These are phyloP conservation scores for Megaleporinus macrocephalus DNA, from an alignment of 2,113 vertebrate genomes.

Conservation along the genomic window DNA sequence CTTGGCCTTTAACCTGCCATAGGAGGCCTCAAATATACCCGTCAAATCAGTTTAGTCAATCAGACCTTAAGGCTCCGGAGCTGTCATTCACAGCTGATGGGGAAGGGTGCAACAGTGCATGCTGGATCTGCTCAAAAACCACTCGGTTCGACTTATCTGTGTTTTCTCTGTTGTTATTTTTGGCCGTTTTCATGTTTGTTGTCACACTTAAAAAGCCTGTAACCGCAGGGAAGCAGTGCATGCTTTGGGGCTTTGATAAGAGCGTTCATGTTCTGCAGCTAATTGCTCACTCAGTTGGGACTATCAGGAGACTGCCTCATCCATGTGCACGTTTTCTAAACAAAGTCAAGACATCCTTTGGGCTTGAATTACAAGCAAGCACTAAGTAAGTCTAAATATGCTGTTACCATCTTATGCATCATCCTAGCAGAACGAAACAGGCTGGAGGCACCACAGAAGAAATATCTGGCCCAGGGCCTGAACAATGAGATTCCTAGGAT, in stretches of 20 bases:
- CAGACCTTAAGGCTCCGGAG: neutral
- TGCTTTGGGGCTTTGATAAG: neutral
- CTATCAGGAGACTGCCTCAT: constrained; percentile 42
- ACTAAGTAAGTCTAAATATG: neutral
- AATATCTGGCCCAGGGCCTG: constrained; percentile 3
- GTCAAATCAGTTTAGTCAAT: neutral
- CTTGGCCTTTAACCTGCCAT: neutral
- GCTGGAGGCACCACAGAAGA: neutral
- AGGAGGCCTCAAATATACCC: neutral
- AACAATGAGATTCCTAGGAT: neutral
- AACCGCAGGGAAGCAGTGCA: neutral
- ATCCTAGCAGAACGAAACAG: neutral
- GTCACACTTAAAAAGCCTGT: neutral
- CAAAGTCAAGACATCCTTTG: neutral
- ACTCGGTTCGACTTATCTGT: neutral
- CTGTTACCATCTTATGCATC: neutral
- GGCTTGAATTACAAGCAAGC: neutral
- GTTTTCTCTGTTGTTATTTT: constrained; percentile 14
- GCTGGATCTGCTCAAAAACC: neutral
- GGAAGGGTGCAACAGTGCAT: neutral
- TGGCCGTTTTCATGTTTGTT: constrained; percentile 20
- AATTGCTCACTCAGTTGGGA: constrained; percentile 31
- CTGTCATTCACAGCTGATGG: neutral
- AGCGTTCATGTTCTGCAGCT: constrained; percentile 7
- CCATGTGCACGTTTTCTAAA: constrained; percentile 33